These are phyloP conservation scores for Actinernus sp. DNA, from an alignment of 92 coral and sea anemone species.

Conservation along the genomic window DNA sequence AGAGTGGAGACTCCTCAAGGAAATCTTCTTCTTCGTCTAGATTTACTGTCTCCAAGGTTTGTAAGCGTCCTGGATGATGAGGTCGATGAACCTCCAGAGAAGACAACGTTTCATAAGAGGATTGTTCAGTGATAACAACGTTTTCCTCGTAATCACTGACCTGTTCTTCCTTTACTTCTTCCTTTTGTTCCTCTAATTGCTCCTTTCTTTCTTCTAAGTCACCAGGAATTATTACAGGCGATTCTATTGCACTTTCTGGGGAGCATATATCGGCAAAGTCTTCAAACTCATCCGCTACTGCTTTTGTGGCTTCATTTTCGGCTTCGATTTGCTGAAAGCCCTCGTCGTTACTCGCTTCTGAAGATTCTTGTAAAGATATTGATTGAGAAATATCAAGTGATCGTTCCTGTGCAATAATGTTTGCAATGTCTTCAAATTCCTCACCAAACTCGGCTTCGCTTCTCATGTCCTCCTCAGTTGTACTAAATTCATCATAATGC, in stretches of 20 bases:
- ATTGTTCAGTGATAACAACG: background rate
- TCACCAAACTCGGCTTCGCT: constrained; percentile 58
- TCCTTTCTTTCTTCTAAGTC: background rate
- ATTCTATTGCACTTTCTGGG: constrained; percentile 1
- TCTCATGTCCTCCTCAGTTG: constrained; percentile 1
- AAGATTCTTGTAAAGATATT: constrained; percentile 11
- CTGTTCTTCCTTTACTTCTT: background rate
- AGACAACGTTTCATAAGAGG: background rate
- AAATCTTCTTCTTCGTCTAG: background rate
- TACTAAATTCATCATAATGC: background rate
- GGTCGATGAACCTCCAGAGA: background rate
- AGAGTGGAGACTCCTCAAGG: background rate
- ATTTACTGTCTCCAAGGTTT: background rate
- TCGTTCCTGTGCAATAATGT: constrained; percentile 11
- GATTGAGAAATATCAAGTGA: constrained; percentile 15
- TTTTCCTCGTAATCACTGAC: background rate
- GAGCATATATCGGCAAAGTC: constrained; percentile 7
- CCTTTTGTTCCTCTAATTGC: background rate
- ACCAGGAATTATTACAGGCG: background rate
- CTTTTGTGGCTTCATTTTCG: constrained; percentile 28
- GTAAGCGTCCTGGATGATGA: too few relatives aligned
- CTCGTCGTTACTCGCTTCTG: constrained; percentile 17
- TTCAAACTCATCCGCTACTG: constrained; percentile 34
- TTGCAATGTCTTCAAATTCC: constrained; percentile 45
- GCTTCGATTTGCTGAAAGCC: constrained; percentile 27